Percentiles rank a stretch among this genome's conserved stretches.
These are phyloP conservation scores for Lissocephala sabroskyi DNA, from an alignment of 2,888 invertebrate species.

Conservation along the genomic window DNA sequence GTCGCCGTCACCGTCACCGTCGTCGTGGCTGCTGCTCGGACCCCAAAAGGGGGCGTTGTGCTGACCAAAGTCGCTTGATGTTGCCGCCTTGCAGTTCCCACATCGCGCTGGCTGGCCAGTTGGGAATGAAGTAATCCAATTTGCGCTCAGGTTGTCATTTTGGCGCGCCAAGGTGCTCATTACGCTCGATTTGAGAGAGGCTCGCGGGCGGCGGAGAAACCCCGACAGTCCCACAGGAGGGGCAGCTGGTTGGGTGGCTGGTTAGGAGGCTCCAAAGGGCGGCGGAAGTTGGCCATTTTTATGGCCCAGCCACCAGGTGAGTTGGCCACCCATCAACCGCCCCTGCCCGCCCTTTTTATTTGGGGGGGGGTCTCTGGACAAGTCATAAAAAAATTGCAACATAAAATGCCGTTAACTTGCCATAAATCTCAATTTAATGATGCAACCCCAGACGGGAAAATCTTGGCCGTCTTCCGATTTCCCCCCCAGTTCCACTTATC, in stretches of 20 bases:
- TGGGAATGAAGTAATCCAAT: slow-evolving; percentile 61
- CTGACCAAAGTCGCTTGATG: slow-evolving; percentile 35
- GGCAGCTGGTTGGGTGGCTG: too few species aligned
- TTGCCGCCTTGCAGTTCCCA: slow-evolving; percentile 27
- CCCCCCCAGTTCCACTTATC: slow-evolving; percentile 33
- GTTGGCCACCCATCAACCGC: not conserved
- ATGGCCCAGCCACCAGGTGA: not conserved
- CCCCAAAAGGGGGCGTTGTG: slow-evolving; percentile 1
- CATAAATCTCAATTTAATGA: slow-evolving; percentile 48
- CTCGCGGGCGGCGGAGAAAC: not conserved
- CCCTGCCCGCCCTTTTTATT: not conserved
- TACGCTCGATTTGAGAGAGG: slow-evolving; percentile 13
- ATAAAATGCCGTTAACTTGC: slow-evolving; percentile 26
- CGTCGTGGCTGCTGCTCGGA: not conserved
- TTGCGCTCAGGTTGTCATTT: slow-evolving; percentile 56
- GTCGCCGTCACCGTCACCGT: slow-evolving; percentile 1
- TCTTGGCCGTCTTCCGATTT: too few species aligned
- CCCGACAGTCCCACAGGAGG: slow-evolving; percentile 1
- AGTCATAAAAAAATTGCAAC: slow-evolving; percentile 6
- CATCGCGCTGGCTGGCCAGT: slow-evolving; percentile 1
- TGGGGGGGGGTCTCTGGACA: too few species aligned
- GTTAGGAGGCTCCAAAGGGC: too few species aligned
- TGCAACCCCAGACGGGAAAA: slow-evolving; percentile 2
- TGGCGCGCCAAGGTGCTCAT: slow-evolving; percentile 51
- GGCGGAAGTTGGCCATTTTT: too few species aligned